A percentile compares a stretch with the other conserved stretches of the same genome.
phyloP scores from a whole-genome alignment of 2,113 vertebrate species.

The Osmerus mordax region DNA sequence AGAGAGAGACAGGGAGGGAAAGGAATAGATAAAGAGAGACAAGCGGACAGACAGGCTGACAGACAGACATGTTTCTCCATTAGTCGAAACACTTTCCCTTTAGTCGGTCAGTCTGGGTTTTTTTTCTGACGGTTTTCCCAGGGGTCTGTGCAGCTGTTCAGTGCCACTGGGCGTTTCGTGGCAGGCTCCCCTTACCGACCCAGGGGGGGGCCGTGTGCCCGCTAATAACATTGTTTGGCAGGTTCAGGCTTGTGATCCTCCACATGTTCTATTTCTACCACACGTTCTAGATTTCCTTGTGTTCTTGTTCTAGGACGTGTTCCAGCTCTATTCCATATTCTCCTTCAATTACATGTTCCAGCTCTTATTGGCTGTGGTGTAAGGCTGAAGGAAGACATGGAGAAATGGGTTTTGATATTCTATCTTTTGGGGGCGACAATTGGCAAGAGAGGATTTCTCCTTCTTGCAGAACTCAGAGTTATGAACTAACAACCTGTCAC shows the following conservation, averaged over 20 bases:
- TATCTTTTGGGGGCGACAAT: not conserved
- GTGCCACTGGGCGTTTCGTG: not conserved
- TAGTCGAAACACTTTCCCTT: not conserved
- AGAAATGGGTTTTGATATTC: too few species aligned
- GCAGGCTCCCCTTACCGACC: not conserved
- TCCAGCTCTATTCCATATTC: too few species aligned
- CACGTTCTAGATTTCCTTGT: too few species aligned
- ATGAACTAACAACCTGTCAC: not conserved
- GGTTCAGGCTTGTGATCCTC: constrained; percentile 1
- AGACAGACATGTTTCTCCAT: too few species aligned
- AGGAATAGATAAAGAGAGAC: not conserved
- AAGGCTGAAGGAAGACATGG: too few species aligned
- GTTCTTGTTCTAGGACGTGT: too few species aligned
- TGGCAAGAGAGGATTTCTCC: not conserved
- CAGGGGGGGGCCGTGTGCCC: constrained; percentile 2
- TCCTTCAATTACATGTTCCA: too few species aligned
- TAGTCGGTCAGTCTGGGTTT: not conserved
- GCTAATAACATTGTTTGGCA: not conserved
- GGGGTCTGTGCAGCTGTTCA: not conserved
- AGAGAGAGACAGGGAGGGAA: not conserved
- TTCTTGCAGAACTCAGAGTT: not conserved
- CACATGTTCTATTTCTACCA: not conserved
- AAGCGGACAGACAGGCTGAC: not conserved
- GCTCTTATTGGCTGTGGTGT: too few species aligned
- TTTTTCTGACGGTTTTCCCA: not conserved